Percentiles rank a stretch among this genome's conserved stretches.
phyloP scores from a whole-genome alignment of 2,113 vertebrate species.

The Solea solea region DNA sequence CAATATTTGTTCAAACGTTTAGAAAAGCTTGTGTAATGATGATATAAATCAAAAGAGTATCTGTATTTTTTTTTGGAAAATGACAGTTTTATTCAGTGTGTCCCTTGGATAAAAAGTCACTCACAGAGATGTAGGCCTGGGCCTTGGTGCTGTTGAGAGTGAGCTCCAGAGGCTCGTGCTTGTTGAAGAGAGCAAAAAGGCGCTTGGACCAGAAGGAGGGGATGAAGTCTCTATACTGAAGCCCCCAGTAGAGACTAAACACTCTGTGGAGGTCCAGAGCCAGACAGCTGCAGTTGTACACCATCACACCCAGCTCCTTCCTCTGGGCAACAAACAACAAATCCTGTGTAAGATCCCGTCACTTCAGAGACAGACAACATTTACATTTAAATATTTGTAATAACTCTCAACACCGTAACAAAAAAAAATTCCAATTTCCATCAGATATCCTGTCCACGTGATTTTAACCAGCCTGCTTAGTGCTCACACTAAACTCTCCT shows the following conservation, averaged over 20 bases:
- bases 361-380: background rate
- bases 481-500: no score
- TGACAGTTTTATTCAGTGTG: no score
- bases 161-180: conserved; percentile 82
- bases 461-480: no score
- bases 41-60: no score
- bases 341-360: background rate
- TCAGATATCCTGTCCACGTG: background rate
- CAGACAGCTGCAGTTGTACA: conserved; percentile 96
- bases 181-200: conserved; percentile 88
- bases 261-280: conserved; percentile 93
- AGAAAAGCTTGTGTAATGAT: no score
- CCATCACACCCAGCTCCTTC: conserved; percentile 93
- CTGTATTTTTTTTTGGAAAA: no score
- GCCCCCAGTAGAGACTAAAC: conserved; percentile 88
- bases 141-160: conserved; percentile 87
- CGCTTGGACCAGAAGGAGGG: conserved; percentile 92
- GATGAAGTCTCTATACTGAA: conserved; percentile 81
- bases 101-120: conserved; percentile 50
- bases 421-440: background rate
- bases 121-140: conserved; percentile 91
- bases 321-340: conserved; percentile 80
- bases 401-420: background rate
- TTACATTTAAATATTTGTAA: background rate
- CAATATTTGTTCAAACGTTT: no score